Conservation (phyloP, 2,113 vertebrate genomes). For the Sinocyclocheilus rhinocerous region DNA sequence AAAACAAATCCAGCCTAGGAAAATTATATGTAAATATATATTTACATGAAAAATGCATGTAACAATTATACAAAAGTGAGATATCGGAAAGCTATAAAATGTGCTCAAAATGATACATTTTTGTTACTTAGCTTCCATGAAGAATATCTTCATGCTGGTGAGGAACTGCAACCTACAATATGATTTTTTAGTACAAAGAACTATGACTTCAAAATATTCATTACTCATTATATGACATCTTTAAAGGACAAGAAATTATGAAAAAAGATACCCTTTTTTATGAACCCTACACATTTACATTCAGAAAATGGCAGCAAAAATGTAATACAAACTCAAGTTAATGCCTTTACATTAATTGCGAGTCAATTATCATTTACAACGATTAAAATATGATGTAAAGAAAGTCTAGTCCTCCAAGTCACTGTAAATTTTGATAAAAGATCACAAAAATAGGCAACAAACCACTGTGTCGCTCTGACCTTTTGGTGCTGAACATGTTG, state of each 20-base stretch:
- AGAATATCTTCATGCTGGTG: not conserved
- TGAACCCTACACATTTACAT: not conserved
- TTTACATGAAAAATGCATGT: too few species aligned
- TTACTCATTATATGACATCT: too few species aligned
- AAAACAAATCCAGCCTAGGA: too few species aligned
- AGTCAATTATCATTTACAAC: not conserved
- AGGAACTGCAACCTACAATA: not conserved
- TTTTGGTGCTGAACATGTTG: slow-evolving; percentile 92
- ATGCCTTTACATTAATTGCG: not conserved
- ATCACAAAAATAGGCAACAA: slow-evolving; percentile 61
- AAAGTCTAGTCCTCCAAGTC: slow-evolving; percentile 2
- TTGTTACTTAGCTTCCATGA: not conserved
- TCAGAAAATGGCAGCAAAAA: not conserved
- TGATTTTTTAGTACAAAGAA: not conserved
- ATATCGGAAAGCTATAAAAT: too few species aligned
- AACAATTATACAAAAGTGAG: too few species aligned
- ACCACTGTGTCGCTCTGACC: slow-evolving; percentile 76
- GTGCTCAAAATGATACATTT: too few species aligned
- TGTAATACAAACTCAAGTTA: not conserved
- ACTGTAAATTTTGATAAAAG: slow-evolving; percentile 14
- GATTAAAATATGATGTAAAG: not conserved
- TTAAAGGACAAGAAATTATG: not conserved
- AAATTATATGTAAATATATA: too few species aligned
- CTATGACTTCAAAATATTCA: not conserved
- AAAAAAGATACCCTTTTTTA: too few species aligned